Evolutionary conservation across 2,888 invertebrate genomes (phyloP).

Genomic region (Phalera bucephala): DNA sequence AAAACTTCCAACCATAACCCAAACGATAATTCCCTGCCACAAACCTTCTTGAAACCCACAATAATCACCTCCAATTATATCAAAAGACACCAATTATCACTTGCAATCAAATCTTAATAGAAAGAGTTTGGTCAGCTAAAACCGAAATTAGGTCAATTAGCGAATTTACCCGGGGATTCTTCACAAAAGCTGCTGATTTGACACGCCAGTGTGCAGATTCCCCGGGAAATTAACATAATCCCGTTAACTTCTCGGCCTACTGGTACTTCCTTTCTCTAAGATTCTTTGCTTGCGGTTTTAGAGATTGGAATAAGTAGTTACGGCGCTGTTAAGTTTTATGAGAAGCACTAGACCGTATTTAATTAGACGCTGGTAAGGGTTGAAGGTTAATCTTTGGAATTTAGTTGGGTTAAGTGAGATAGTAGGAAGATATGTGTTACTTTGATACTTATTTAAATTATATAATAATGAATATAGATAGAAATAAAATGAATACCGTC

Average conservation of each 20-base stretch:
- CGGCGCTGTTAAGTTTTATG: neutral
- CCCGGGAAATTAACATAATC: constrained; percentile 37
- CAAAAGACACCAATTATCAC: constrained; percentile 16
- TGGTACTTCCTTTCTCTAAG: constrained; percentile 21
- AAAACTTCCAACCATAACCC: no score
- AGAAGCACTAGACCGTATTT: neutral
- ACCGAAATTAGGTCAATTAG: constrained; percentile 30
- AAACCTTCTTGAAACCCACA: no score
- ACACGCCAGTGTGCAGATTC: constrained; percentile 9
- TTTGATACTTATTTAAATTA: no score
- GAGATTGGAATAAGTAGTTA: constrained; percentile 2
- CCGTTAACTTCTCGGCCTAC: constrained; percentile 21
- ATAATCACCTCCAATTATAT: constrained; percentile 9
- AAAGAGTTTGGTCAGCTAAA: constrained; percentile 31
- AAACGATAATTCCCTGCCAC: no score
- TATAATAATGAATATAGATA: no score
- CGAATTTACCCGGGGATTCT: constrained; percentile 15
- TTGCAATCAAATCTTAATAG: constrained; percentile 21
- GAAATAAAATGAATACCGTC: no score
- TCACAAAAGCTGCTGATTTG: constrained; percentile 26
- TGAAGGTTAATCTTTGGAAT: neutral
- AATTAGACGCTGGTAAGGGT: neutral
- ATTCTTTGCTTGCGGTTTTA: constrained; percentile 10
- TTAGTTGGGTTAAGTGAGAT: neutral
- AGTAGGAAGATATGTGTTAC: no score